phyloP scores from a whole-genome alignment of 1,140 invertebrate genomes.

The Dendroctonus valens region DNA sequence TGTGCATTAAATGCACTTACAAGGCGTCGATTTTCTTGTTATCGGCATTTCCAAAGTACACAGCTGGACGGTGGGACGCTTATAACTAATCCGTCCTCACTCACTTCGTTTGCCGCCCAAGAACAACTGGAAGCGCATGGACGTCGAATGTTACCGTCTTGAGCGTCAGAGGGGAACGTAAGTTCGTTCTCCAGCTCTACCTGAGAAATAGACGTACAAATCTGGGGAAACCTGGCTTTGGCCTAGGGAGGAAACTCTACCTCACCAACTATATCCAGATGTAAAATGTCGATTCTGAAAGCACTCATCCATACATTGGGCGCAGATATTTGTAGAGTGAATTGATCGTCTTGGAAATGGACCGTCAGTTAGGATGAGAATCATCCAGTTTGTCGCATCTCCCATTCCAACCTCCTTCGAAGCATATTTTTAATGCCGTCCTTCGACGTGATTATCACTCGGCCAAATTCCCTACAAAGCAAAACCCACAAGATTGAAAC shows the following conservation, averaged over 20 bases:
- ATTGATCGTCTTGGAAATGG: conserved; percentile 65
- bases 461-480: conserved; percentile 70
- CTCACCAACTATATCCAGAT: conserved; percentile 79
- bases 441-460: conserved; percentile 80
- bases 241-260: conserved; percentile 43
- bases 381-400: conserved; percentile 73
- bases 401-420: conserved; percentile 70
- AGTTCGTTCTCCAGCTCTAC: conserved; percentile 67
- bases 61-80: conserved; percentile 80
- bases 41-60: conserved; percentile 82
- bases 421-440: conserved; percentile 78
- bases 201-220: conserved; percentile 44
- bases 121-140: conserved; percentile 81
- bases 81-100: conserved; percentile 68
- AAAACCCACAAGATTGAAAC: not conserved
- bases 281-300: conserved; percentile 83
- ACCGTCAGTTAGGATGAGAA: conserved; percentile 76
- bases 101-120: conserved; percentile 78
- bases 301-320: conserved; percentile 77
- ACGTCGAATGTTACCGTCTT: conserved; percentile 82
- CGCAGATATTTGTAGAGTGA: conserved; percentile 77
- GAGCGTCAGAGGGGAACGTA: conserved; percentile 85
- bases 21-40: conserved; percentile 72
- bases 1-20: conserved; percentile 55
- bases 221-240: not conserved